Conservation (phyloP, 2,888 invertebrate species). For the Imbricaverruca yamaguchii region DNA sequence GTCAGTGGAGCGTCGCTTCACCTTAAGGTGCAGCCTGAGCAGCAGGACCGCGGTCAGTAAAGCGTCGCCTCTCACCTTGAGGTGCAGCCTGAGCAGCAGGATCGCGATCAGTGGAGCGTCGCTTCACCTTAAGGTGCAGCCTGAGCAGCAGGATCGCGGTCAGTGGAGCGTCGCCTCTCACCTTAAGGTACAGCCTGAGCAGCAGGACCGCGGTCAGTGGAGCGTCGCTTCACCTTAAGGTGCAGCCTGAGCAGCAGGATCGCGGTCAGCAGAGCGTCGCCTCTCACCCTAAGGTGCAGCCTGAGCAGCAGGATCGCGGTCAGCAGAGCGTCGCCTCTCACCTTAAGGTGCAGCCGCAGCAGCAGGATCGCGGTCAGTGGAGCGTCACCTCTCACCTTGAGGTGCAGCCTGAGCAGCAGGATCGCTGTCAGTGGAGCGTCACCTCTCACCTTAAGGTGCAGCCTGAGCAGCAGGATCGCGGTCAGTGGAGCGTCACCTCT, state of each 20-base stretch:
- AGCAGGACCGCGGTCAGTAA: not conserved
- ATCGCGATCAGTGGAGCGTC: not conserved
- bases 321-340: too few species aligned
- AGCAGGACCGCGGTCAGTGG: not conserved
- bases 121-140: slow-evolving; percentile 1
- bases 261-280: not conserved
- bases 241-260: not conserved
- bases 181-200: not conserved
- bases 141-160: not conserved
- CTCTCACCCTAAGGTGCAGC: not conserved
- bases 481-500: not conserved
- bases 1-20: too few species aligned
- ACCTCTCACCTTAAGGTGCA: slow-evolving; percentile 7
- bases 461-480: not conserved
- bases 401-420: not conserved
- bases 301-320: not conserved
- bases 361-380: not conserved
- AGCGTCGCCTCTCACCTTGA: not conserved
- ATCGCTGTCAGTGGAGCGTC: not conserved
- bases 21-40: not conserved
- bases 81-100: not conserved
- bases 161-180: not conserved
- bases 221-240: slow-evolving; percentile 1
- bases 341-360: not conserved
- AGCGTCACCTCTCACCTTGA: not conserved